Conservation (phyloP, 1,140 invertebrate species). For the Sycophaga agraensis region DNA sequence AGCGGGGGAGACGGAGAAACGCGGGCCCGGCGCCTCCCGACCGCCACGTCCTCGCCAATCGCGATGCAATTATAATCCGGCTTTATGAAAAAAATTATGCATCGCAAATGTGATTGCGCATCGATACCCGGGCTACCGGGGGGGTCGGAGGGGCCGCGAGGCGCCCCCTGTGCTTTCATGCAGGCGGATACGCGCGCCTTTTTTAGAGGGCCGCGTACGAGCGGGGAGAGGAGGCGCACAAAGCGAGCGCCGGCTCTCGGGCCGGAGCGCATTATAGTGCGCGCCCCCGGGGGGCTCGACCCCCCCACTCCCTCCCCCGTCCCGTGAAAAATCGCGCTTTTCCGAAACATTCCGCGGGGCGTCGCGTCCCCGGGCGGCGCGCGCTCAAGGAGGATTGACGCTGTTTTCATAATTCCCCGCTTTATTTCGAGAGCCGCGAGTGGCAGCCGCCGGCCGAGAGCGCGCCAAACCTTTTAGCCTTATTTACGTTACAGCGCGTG, state of each 20-base stretch:
- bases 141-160: constrained; percentile 17
- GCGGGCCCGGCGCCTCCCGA: background rate
- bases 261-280: constrained; percentile 33
- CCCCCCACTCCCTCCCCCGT: no score
- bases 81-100: constrained; percentile 58
- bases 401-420: constrained; percentile 20
- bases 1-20: background rate
- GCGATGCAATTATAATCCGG: constrained; percentile 60
- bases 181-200: constrained; percentile 25
- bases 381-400: constrained; percentile 6
- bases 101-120: constrained; percentile 60
- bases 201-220: constrained; percentile 44
- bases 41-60: constrained; percentile 50
- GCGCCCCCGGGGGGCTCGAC: no score
- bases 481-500: constrained; percentile 13
- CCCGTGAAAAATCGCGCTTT: no score
- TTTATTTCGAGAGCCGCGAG: constrained; percentile 12
- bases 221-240: constrained; percentile 17
- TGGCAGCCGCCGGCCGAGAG: background rate
- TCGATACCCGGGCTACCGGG: constrained; percentile 46
- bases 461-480: constrained; percentile 14
- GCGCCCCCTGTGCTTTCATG: background rate
- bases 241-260: no score
- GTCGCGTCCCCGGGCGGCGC: background rate
- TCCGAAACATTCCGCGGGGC: no score